Base-by-base conservation (phyloP, 1,140 invertebrate genomes). In the Papilio xuthus region DNA sequence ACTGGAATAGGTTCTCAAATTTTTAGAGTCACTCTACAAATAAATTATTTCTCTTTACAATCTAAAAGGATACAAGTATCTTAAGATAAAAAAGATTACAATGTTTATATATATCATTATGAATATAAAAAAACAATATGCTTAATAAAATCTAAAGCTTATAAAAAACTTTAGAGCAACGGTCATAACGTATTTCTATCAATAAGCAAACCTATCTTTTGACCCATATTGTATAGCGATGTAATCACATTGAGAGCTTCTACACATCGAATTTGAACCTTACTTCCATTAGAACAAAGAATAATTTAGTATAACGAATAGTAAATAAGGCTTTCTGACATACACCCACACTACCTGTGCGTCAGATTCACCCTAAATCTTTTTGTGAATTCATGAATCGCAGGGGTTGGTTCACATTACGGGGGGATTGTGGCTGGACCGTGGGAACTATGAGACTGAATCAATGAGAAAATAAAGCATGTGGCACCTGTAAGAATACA, bases 331-430 rank as follows among this genome's bases (percentile, higher is more conserved):
- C 78, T 67, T 56, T 79, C 18, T 28, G 23, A 60, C 53, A 63
- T 79, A 84, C 84, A 84, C 83, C 71, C 81, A 80, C 78, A 82
- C 86, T 91, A 90, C 90, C 90, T 91, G 90, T 86, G 78, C 77
- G 60, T 74, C 74, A 90, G 85, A 87, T 88, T 91, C 88, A 91
- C 88, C 91, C 89, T 85, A 86, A 89, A 90, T 87, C 88, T 88
- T 90, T 88, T 84, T 78, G 83, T 60, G 84, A 81, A 78, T 73
- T 85, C 88, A 84, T 87, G 82, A 86, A 85, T 85, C 83, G 79
- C 81, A 83, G 89, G 91, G 91, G 88, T 87, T 83, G 86, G 63
- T 79, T 83, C 79, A 89, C 87, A 90, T 90, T 86, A 79, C 83
- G 77, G 41, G 56, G 80, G 75, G 78, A 83, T 84, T 83, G 86